phyloP scores from a whole-genome alignment of 2,113 vertebrate species.

The Benitochromis conjunctus region DNA sequence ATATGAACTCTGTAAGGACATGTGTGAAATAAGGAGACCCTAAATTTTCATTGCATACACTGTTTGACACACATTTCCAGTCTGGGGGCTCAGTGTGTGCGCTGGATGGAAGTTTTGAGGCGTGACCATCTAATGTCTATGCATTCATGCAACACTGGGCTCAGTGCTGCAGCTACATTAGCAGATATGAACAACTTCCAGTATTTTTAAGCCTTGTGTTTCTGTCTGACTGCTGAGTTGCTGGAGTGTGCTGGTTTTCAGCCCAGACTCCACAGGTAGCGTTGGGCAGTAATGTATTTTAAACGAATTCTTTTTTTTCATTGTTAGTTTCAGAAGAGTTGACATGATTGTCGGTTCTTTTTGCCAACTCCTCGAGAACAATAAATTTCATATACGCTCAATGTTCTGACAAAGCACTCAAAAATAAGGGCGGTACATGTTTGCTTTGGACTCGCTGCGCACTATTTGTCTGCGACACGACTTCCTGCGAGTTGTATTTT shows the following conservation, averaged over 20 bases:
- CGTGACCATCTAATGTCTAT: neutral
- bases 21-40: neutral
- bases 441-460: neutral
- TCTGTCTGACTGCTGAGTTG: neutral
- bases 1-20: neutral
- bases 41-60: neutral
- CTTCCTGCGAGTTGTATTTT: slow-evolving; percentile 46
- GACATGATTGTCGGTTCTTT: neutral
- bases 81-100: neutral
- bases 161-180: neutral
- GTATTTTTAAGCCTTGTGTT: neutral
- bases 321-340: neutral
- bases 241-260: neutral
- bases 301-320: neutral
- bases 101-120: neutral
- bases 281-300: neutral
- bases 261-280: neutral
- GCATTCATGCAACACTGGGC: neutral
- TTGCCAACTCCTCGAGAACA: neutral
- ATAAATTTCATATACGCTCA: neutral
- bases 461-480: slow-evolving; percentile 14
- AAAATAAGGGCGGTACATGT: neutral
- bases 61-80: neutral
- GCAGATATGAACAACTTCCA: neutral
- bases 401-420: neutral